Base-by-base conservation (phyloP, 2,113 vertebrate species). In the Gavialis gangeticus region DNA sequence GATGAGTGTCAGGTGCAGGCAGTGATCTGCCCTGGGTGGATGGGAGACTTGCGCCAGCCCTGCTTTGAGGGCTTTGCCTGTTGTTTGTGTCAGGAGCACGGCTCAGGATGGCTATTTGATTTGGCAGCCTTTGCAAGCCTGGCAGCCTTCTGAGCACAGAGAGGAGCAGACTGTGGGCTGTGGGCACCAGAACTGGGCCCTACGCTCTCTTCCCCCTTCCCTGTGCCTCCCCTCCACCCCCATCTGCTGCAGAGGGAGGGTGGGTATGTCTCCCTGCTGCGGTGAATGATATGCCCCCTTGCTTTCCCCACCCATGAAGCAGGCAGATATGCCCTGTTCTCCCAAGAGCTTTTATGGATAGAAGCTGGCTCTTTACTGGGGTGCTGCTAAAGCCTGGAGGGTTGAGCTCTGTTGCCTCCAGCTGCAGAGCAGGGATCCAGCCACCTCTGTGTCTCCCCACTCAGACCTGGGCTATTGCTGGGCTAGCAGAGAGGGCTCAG, bases 91-190 rank as follows among this genome's bases (percentile, higher is more conserved):
- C 96, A 95, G 88, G 82, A 95, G 27, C 0, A 0, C 0, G 14
- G 73, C 83, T 67, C 64, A 66, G 79, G 76, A 93, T 2, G 5
- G 55, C 85, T 59, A 93, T 95, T 91, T 92, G 96, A 94, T 96
- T 77, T 97, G 95, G 89, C 93, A 96, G 90, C 62, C 56, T 59
- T 2, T 2, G 78, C 46, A 5, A 87, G 85, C 85, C 85, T 92
- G 89, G 94, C 87, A 95, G 92, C 88, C 69, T 82, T 3, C 1
- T 3, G 84, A 91, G 28, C 69, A 22, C 37, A 22, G 22, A 46
- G 69, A 73, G 69, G 34, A 46, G 69, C 46, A 46, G 46, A 46
- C 46, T 46, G 46, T 63, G 73, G 82, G 66, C n/a, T 73, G 79
- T 0, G 0, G 63, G 85, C 91, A 67, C 79, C 54, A 27, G 81